These are phyloP conservation scores for Dysdera silvatica DNA, from an alignment of 1,140 invertebrate genomes.

Conservation along the genomic window DNA sequence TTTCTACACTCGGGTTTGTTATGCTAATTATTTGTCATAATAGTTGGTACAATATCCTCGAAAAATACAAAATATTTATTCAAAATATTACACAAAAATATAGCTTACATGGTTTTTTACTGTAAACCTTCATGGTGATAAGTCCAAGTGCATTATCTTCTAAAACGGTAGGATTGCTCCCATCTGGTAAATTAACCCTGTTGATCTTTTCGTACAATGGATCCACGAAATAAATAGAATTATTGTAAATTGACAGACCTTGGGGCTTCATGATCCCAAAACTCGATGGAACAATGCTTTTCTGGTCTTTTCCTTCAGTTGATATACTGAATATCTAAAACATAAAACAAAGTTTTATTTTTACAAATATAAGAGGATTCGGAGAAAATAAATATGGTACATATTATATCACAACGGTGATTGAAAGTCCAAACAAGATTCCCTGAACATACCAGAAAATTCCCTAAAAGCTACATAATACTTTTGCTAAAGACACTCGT, in stretches of 20 bases:
- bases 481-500: no score
- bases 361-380: no score
- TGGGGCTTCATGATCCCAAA: constrained; percentile 56
- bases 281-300: constrained; percentile 55
- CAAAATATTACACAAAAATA: not conserved
- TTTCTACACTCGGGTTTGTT: no score
- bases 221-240: constrained; percentile 79
- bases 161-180: constrained; percentile 64
- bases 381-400: no score
- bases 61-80: not conserved
- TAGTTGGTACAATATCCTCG: not conserved
- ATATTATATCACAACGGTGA: no score
- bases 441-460: no score
- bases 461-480: no score
- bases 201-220: constrained; percentile 81
- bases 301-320: constrained; percentile 59
- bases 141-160: constrained; percentile 77
- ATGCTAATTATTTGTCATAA: not conserved
- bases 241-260: constrained; percentile 74
- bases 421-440: no score
- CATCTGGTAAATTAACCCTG: constrained; percentile 72
- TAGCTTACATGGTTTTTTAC: constrained; percentile 59
- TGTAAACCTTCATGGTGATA: constrained; percentile 80
- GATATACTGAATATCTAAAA: constrained; percentile 21
- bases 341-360: not conserved